These are phyloP conservation scores for Lasioglossum zephyrum DNA, from an alignment of 2,888 invertebrate species.

Conservation along the genomic window DNA sequence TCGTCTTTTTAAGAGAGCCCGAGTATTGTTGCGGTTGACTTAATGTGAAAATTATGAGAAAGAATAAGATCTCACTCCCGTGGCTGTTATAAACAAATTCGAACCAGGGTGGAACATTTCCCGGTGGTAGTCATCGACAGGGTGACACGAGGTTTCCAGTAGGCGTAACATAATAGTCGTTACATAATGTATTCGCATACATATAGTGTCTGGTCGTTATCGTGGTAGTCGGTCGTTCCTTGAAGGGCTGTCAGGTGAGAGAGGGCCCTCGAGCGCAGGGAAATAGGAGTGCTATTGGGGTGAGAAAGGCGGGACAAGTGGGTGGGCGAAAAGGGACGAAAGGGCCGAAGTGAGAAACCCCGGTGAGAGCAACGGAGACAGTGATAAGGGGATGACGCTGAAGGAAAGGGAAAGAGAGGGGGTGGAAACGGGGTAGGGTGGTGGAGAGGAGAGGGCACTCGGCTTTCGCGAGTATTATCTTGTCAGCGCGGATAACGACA, in stretches of 20 bases:
- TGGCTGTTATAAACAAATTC: background rate
- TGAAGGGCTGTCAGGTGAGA: constrained; percentile 74
- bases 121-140: constrained; percentile 33
- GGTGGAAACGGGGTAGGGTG: constrained; percentile 49
- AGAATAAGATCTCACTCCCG: background rate
- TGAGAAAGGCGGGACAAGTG: constrained; percentile 65
- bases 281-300: constrained; percentile 77
- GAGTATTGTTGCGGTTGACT: background rate
- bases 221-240: constrained; percentile 70
- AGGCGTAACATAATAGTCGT: constrained; percentile 58
- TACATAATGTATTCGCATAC: constrained; percentile 67
- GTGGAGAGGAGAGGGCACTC: constrained; percentile 61
- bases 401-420: constrained; percentile 43
- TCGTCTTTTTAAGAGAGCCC: too few species aligned
- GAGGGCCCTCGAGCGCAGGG: constrained; percentile 73
- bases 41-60: background rate
- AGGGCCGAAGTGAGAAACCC: constrained; percentile 35
- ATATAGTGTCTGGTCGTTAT: constrained; percentile 74
- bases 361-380: constrained; percentile 41
- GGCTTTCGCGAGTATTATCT: constrained; percentile 81
- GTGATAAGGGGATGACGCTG: constrained; percentile 55
- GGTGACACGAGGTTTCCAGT: constrained; percentile 33
- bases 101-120: background rate
- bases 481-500: constrained; percentile 82
- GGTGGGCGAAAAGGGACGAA: constrained; percentile 45